These are phyloP conservation scores for Ormyrus nitidulus DNA, from an alignment of 2,888 invertebrate genomes.

Conservation along the genomic window DNA sequence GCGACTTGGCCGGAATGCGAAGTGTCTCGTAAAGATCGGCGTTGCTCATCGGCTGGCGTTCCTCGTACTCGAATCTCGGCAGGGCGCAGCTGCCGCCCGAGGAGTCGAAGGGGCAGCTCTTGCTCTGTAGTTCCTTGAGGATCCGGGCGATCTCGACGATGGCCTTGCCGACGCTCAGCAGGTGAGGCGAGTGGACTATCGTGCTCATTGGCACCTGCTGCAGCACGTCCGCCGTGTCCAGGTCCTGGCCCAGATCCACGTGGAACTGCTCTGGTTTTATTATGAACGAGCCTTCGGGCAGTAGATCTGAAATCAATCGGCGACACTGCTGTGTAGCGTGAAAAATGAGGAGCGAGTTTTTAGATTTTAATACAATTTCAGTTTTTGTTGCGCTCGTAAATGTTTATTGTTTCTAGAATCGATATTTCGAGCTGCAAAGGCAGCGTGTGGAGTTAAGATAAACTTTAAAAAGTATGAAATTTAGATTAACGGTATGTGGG, in stretches of 20 bases:
- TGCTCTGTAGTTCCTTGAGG: slow-evolving; percentile 61
- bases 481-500: too few relatives aligned
- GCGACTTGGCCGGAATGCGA: slow-evolving; percentile 63
- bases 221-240: slow-evolving; percentile 58
- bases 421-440: too few relatives aligned
- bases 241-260: slow-evolving; percentile 35
- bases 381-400: too few relatives aligned
- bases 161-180: slow-evolving; percentile 69
- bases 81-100: slow-evolving; percentile 56
- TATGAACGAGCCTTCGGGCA: slow-evolving; percentile 69
- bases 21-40: slow-evolving; percentile 67
- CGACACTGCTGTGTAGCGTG: neutral
- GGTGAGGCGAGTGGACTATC: slow-evolving; percentile 67
- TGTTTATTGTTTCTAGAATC: too few relatives aligned
- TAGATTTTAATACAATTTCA: too few relatives aligned
- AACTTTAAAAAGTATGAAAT: too few relatives aligned
- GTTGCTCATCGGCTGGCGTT: slow-evolving; percentile 61
- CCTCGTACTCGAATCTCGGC: slow-evolving; percentile 62
- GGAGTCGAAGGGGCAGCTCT: slow-evolving; percentile 37
- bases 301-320: slow-evolving; percentile 62
- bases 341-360: neutral
- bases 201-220: slow-evolving; percentile 57
- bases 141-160: slow-evolving; percentile 65
- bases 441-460: too few relatives aligned
- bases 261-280: slow-evolving; percentile 65